Base-by-base conservation (phyloP, 2,888 invertebrate genomes). In the Papilio elwesi region DNA sequence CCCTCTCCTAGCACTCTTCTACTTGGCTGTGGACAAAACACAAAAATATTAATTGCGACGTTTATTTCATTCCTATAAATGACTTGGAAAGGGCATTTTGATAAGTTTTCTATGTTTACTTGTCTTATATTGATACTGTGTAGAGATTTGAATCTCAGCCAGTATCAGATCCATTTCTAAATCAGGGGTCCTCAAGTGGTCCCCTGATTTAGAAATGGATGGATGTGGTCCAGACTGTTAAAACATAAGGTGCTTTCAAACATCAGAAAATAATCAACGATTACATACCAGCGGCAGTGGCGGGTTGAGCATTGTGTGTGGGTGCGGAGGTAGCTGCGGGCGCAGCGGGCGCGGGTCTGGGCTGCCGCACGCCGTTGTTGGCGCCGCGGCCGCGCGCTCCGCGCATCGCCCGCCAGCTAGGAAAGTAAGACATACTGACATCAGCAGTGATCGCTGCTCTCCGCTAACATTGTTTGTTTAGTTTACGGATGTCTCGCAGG, bases 391-490 rank as follows among this genome's bases (percentile, higher is more conserved):
- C 89, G 76, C 78, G 88, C 74, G 78, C 86, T 78, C 86, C 90
- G 70, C 91, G 89, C 92, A 90, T 79, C 81, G 89, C 78, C 82
- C 94, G 83, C 92, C 93, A 93, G 73, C 90, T 90, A 79, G 86
- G 86, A 83, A 87, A 87, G 80, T 88, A 87, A n/a, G 85, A 84
- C 87, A 87, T 87, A 67, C 88, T 89, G 79, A 70, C 63, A 62
- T 79, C 73, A 80, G 72, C 75, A 74, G 71, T 73, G 76, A 53
- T n/a, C 75, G n/a, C 72, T 72, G 72, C 49, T 68, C 71, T 38
- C 8, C 9, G 5, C 1, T 43, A 9, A 62, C 8, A n/a, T 43
- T 4, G 38, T 38, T 13, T 13, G 26, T 26, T 26, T 26, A 1
- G 4, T 26, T 26, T 26, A 26, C 26, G 1, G 2, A 26, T 26